Conservation (phyloP, 1,140 invertebrate genomes). For the Aethina tumida region DNA sequence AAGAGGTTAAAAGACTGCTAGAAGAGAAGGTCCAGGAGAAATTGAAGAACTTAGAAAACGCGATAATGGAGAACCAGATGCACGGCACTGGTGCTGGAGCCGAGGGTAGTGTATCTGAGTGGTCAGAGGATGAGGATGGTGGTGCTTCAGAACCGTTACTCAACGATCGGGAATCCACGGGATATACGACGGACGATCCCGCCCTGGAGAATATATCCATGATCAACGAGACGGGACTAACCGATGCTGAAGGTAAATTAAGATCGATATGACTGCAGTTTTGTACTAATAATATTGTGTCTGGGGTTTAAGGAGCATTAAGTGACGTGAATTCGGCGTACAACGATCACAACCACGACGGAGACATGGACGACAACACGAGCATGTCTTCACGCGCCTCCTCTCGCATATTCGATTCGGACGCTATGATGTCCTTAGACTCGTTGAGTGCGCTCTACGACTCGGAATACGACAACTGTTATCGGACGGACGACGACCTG, state of each 20-base stretch:
- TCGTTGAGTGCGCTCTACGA: slow-evolving; percentile 74
- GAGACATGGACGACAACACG: slow-evolving; percentile 66
- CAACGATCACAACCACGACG: slow-evolving; percentile 60
- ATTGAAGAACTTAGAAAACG: slow-evolving; percentile 28
- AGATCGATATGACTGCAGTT: not conserved
- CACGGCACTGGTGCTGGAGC: slow-evolving; percentile 6
- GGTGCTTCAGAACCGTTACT: slow-evolving; percentile 47
- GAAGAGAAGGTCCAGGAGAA: slow-evolving; percentile 37
- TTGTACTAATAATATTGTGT: too few species aligned
- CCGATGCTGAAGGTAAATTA: slow-evolving; percentile 62
- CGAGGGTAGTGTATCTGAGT: slow-evolving; percentile 59
- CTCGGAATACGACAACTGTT: slow-evolving; percentile 67
- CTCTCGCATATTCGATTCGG: slow-evolving; percentile 63
- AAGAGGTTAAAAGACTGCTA: slow-evolving; percentile 42
- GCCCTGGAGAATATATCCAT: slow-evolving; percentile 73
- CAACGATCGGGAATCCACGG: slow-evolving; percentile 55
- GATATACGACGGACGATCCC: slow-evolving; percentile 74
- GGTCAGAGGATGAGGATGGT: slow-evolving; percentile 59
- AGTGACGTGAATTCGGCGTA: slow-evolving; percentile 81
- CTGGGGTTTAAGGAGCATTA: slow-evolving; percentile 53
- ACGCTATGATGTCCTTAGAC: slow-evolving; percentile 64
- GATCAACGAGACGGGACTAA: slow-evolving; percentile 74
- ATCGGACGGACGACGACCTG: slow-evolving; percentile 37
- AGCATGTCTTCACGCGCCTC: slow-evolving; percentile 68
- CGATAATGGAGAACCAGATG: slow-evolving; percentile 25